Conservation (phyloP, 1,140 invertebrate species). For the Orchesella cincta region DNA sequence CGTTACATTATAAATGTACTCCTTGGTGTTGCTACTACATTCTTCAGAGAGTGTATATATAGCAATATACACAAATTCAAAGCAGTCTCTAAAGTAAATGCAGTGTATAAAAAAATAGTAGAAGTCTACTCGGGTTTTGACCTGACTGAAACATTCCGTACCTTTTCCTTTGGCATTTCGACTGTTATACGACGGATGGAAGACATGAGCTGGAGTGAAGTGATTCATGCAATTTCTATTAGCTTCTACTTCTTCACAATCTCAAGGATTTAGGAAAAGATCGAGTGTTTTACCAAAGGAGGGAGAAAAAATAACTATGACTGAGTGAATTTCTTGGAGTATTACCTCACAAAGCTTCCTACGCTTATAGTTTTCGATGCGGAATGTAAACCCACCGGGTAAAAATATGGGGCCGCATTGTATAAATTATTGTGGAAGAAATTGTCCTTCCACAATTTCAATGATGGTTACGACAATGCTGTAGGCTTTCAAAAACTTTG, state of each 20-base stretch:
- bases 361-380: not conserved
- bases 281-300: not conserved
- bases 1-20: not conserved
- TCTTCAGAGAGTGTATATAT: no score
- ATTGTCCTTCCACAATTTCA: not conserved
- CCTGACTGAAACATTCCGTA: no score
- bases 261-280: not conserved
- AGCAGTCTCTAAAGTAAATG: no score
- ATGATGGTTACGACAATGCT: no score
- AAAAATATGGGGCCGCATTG: not conserved
- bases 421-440: slow-evolving; percentile 1
- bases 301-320: not conserved
- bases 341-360: not conserved
- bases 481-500: no score
- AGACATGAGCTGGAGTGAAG: slow-evolving; percentile 13
- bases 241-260: slow-evolving; percentile 8
- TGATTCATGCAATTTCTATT: slow-evolving; percentile 28
- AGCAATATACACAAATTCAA: no score
- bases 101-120: no score
- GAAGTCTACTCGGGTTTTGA: no score
- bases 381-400: not conserved
- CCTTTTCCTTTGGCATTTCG: no score
- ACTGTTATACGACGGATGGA: not conserved
- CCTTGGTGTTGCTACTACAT: no score
- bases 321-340: not conserved